phyloP scores from a whole-genome alignment of 2,797 vertebrate species.

The Myripristis jacobus region DNA sequence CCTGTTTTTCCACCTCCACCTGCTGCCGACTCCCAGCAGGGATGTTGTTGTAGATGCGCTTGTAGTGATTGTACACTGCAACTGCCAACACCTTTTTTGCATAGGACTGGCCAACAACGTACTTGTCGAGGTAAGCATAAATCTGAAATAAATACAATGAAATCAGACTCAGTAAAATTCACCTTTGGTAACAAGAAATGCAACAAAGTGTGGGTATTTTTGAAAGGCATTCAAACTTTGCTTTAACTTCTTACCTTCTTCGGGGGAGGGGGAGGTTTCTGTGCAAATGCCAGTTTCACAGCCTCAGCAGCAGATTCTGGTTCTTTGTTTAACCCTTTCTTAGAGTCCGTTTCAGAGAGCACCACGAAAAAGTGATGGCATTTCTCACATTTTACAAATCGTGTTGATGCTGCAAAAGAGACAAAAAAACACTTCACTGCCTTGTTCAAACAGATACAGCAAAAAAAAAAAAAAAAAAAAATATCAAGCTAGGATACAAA shows the following conservation, averaged over 20 bases:
- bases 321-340: constrained; percentile 96
- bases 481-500: too few relatives aligned
- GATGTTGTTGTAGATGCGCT: constrained; percentile 98
- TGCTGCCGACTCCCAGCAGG: constrained; percentile 91
- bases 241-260: constrained; percentile 89
- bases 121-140: constrained; percentile 98
- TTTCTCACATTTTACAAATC: constrained; percentile 99
- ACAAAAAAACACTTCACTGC: constrained; percentile 6
- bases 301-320: constrained; percentile 95
- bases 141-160: constrained; percentile 81
- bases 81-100: constrained; percentile 98
- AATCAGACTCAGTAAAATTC: neutral
- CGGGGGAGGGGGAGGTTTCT: constrained; percentile 96
- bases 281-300: constrained; percentile 94
- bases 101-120: constrained; percentile 96
- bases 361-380: constrained; percentile 99
- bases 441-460: neutral
- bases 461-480: too few relatives aligned
- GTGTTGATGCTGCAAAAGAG: constrained; percentile 89
- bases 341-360: constrained; percentile 96
- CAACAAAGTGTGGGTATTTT: neutral
- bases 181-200: neutral
- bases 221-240: neutral
- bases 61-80: constrained; percentile 99
- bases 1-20: constrained; percentile 93